Evolutionary conservation across 2,113 vertebrate genomes (phyloP).

Genomic region (Saguinus imperator): DNA sequence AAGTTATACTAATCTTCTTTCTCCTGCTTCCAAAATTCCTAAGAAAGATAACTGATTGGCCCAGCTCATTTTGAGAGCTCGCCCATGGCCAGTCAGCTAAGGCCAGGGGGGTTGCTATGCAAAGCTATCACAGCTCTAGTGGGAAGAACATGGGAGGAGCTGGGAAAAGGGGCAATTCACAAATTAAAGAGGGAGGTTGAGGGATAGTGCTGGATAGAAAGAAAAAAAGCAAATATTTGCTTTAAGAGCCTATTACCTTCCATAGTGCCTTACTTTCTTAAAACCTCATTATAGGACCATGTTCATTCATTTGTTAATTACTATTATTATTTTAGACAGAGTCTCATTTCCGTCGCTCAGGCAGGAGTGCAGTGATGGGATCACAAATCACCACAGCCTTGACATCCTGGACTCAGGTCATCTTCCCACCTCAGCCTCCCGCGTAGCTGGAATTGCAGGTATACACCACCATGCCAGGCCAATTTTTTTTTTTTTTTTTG

Average conservation of each 20-base stretch:
- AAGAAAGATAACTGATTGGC: neutral
- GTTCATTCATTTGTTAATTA: neutral
- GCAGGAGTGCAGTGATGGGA: too few species aligned
- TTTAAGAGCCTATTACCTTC: neutral
- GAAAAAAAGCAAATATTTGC: neutral
- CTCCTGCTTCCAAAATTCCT: neutral
- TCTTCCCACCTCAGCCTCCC: too few species aligned
- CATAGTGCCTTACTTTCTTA: neutral
- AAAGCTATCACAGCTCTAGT: neutral
- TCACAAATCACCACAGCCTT: too few species aligned
- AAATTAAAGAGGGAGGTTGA: neutral
- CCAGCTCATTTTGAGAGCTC: neutral
- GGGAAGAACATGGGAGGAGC: neutral
- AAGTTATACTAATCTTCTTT: neutral
- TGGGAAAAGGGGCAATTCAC: neutral
- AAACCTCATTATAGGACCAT: neutral
- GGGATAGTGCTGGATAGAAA: neutral
- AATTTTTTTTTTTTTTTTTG: too few species aligned
- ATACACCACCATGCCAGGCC: too few species aligned
- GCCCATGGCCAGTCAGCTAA: neutral
- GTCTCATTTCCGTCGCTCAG: too few species aligned
- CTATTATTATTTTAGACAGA: too few species aligned
- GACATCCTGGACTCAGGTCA: too few species aligned
- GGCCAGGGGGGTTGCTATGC: rapidly evolving
- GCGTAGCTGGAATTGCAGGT: too few species aligned